Conservation (phyloP, 2,888 invertebrate genomes). For the Plutella xylostella region DNA sequence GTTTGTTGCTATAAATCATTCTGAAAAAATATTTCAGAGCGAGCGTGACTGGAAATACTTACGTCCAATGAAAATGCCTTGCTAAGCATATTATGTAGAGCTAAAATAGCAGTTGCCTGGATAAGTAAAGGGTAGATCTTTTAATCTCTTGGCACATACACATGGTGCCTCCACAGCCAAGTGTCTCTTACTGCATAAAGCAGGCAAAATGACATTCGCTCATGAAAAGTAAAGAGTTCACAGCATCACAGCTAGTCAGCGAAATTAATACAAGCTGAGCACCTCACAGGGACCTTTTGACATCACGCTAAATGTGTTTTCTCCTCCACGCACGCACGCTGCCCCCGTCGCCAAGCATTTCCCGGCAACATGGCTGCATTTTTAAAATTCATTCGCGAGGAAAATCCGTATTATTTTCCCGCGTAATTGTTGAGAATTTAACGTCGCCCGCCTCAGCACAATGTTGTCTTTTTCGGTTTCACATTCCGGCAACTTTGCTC, state of each 20-base stretch:
- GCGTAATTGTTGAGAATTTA: slow-evolving; percentile 26
- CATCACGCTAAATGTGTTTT: slow-evolving; percentile 14
- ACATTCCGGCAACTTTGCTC: background rate
- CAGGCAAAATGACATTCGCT: slow-evolving; percentile 15
- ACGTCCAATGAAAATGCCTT: too few relatives aligned
- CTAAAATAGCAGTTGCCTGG: too few relatives aligned
- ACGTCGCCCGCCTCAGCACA: slow-evolving; percentile 14
- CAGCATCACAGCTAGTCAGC: too few relatives aligned
- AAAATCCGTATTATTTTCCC: slow-evolving; percentile 29
- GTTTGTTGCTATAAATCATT: too few relatives aligned
- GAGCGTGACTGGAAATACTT: too few relatives aligned
- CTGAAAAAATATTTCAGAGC: too few relatives aligned
- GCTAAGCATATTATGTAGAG: too few relatives aligned
- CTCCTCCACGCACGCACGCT: slow-evolving; percentile 10
- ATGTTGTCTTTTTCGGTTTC: slow-evolving; percentile 2
- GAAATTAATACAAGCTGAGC: slow-evolving; percentile 42
- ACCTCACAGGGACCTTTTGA: slow-evolving; percentile 34
- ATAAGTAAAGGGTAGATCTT: too few relatives aligned
- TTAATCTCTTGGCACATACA: too few relatives aligned
- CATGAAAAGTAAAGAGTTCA: slow-evolving; percentile 7
- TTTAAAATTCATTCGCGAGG: slow-evolving; percentile 32
- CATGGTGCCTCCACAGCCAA: too few relatives aligned
- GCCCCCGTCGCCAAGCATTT: slow-evolving; percentile 25
- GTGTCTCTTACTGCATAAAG: too few relatives aligned
- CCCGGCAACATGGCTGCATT: slow-evolving; percentile 25